phyloP scores from a whole-genome alignment of 2,113 vertebrate species.

The Gallinago media region DNA sequence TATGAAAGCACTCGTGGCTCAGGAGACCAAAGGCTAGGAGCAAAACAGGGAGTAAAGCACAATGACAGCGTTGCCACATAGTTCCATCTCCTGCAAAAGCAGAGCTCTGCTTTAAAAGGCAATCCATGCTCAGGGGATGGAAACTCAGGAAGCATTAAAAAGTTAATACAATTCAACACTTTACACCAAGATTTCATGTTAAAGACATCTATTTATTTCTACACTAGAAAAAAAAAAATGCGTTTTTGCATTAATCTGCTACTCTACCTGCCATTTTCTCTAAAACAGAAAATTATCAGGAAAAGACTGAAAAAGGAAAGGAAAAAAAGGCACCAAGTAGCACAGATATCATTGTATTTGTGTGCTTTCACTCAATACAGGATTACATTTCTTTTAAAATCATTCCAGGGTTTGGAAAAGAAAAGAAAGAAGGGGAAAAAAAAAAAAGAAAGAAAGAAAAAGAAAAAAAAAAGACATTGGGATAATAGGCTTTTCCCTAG shows the following conservation, averaged over 20 bases:
- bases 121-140: background rate
- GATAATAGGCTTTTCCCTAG: background rate
- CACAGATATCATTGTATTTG: constrained; percentile 37
- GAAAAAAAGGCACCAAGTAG: background rate
- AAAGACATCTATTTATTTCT: constrained; percentile 32
- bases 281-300: constrained; percentile 36
- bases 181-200: background rate
- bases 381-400: constrained; percentile 31
- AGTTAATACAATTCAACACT: constrained; percentile 27
- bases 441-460: background rate
- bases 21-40: background rate
- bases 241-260: constrained; percentile 18
- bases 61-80: fast-evolving
- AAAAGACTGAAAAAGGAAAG: background rate
- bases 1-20: background rate
- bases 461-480: background rate
- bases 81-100: background rate
- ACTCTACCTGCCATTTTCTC: constrained; percentile 34
- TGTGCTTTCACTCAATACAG: constrained; percentile 1
- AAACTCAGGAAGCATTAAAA: background rate
- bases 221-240: background rate
- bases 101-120: background rate
- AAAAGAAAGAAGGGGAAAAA: background rate
- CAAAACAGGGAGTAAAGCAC: background rate
- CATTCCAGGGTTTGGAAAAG: background rate